Evolutionary conservation across 2,797 vertebrate genomes (phyloP).

Genomic region (Eulemur coronatus): DNA sequence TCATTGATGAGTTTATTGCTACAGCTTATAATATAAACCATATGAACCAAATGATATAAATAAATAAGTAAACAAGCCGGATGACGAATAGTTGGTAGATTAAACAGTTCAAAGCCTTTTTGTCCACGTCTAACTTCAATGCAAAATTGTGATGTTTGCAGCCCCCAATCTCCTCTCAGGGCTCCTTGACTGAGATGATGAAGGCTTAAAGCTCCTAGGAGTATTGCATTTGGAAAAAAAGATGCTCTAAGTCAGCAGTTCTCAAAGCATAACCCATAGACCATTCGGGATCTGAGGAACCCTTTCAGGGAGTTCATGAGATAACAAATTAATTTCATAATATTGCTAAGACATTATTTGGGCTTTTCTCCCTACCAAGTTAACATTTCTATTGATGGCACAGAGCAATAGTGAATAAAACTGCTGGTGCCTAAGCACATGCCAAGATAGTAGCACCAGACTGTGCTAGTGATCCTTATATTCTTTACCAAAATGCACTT

Average conservation of each 20-base stretch:
- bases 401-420: background rate
- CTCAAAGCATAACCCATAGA: background rate
- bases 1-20: background rate
- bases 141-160: background rate
- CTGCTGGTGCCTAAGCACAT: background rate
- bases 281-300: background rate
- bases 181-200: background rate
- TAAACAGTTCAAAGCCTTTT: constrained; percentile 29
- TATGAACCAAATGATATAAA: background rate
- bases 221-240: background rate
- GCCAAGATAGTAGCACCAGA: background rate
- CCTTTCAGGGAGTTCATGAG: background rate
- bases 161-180: background rate
- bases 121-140: background rate
- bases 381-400: background rate
- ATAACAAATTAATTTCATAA: background rate
- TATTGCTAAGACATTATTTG: background rate
- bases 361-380: background rate
- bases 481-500: background rate
- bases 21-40: background rate
- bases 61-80: background rate
- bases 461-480: background rate
- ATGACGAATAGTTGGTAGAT: background rate
- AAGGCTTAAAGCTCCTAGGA: background rate
- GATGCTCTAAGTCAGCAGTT: background rate